Evolutionary conservation across 2,113 vertebrate genomes (phyloP).

Genomic region (Leptobrachium leishanense): DNA sequence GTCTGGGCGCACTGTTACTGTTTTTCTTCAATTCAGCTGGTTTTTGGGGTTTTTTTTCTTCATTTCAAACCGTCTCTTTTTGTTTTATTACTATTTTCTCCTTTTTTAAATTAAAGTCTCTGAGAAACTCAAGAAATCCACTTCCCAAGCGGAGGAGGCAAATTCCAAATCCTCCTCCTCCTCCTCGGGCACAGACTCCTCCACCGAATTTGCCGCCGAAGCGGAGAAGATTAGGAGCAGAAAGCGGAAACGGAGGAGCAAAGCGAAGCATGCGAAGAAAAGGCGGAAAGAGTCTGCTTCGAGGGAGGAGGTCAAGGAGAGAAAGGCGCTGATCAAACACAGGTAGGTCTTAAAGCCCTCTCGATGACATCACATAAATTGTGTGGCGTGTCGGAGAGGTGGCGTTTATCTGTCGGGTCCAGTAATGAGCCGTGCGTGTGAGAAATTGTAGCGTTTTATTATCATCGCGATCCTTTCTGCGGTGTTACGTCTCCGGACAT

Average conservation of each 20-base stretch:
- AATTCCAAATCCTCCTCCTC: conserved; percentile 65
- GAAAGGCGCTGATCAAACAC: conserved; percentile 56
- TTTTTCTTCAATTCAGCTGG: no score
- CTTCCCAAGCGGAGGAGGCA: conserved; percentile 69
- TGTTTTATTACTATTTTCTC: background rate
- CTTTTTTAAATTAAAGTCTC: conserved; percentile 68
- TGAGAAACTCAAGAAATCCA: conserved; percentile 80
- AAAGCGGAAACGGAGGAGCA: conserved; percentile 75
- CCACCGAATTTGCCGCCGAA: conserved; percentile 76
- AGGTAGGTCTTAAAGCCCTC: conserved; percentile 58
- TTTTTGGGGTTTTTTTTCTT: background rate
- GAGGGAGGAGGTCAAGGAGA: conserved; percentile 64
- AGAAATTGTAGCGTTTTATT: no score
- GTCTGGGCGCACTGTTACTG: no score
- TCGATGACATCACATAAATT: no score
- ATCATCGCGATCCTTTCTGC: no score
- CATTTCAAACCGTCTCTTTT: background rate
- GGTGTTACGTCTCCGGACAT: no score
- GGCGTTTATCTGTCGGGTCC: no score
- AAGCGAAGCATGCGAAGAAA: conserved; percentile 77
- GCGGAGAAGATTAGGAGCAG: conserved; percentile 69
- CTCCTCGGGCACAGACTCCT: conserved; percentile 72
- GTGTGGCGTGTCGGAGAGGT: no score
- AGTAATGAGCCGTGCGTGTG: no score
- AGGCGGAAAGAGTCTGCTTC: conserved; percentile 68